Evolutionary conservation across 1,140 invertebrate species (phyloP), one percentile per base, ranked within the genome.

Genomic region (Macrobrachium nipponense): DNA sequence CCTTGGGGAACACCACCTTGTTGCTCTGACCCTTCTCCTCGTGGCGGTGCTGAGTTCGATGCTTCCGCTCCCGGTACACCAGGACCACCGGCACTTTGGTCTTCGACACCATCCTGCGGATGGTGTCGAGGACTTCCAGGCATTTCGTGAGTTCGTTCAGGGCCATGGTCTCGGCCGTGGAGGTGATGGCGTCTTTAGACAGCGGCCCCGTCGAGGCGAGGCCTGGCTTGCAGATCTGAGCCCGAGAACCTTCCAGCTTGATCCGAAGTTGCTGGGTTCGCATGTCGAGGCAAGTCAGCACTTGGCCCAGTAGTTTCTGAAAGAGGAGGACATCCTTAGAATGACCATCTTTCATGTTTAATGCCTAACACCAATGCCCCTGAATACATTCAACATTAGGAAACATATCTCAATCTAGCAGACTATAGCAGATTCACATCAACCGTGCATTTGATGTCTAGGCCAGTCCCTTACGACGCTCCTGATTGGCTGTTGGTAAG

Each of bases 1-100:
- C 88, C 44, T 85, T 89, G 17, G 88, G 73, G 23, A 87, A 89
- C 5, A 89, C 73, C 0, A 89, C 80, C 10, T 87, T 89, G 62
- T 89, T 89, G 59, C 88, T 89, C 27, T 86, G 86, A 15, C 88
- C 88, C 62, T 89, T 89, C 7, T 89, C 88, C 70, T 89, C 81
- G 70, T 87, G 83, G 27, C 88, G 85, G 64, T 89, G 88, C 51
- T 84, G 86, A 18, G 86, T 89, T 44, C 88, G 68, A 51, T 85
- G 86, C 7, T 76, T 77, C 18, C 88, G 64, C 36, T 89, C 88
- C 0, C 88, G 77, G 70, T 89, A 89, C 23, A 89, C 82, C 14
- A 89, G 58, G 20, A 89, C 86, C 6, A 89, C 88, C 8, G 82
- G 88, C 36, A 89, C 86, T 23, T 60, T 75, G 14, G 61, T 64